These are phyloP conservation scores for Miltochrista miniata DNA, from an alignment of 2,888 invertebrate species.

Conservation along the genomic window DNA sequence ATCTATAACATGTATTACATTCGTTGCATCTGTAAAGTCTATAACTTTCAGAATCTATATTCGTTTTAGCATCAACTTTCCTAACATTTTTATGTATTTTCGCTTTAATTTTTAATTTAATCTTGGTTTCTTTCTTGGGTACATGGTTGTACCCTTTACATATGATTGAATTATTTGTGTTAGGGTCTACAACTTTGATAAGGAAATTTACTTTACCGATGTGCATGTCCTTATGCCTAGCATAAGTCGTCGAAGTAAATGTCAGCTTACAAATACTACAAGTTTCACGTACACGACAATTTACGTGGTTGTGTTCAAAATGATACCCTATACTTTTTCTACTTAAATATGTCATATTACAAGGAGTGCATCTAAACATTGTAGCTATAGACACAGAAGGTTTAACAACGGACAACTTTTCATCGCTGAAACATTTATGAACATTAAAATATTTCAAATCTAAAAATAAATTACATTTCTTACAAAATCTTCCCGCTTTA, in stretches of 20 bases:
- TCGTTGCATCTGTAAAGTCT: not conserved
- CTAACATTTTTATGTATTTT: too few relatives aligned
- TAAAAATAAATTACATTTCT: not conserved
- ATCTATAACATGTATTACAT: conserved; percentile 1
- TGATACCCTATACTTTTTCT: conserved; percentile 6
- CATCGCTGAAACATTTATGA: not conserved
- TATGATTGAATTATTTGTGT: not conserved
- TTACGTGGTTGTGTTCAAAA: not conserved
- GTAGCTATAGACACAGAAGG: rapidly evolving
- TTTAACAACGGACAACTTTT: not conserved
- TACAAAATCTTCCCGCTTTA: not conserved
- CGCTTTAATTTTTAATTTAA: not conserved
- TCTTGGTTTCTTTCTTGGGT: not conserved
- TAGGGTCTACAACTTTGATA: conserved; percentile 19
- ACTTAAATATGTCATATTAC: conserved; percentile 13
- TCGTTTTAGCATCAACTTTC: not conserved
- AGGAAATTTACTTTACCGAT: not conserved
- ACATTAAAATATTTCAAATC: not conserved
- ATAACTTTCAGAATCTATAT: not conserved
- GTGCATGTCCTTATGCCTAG: conserved; percentile 14
- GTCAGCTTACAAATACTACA: conserved; percentile 13
- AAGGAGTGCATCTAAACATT: conserved; percentile 9
- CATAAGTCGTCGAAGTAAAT: conserved; percentile 10
- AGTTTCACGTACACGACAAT: not conserved
- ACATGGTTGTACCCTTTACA: conserved; percentile 9